Evolutionary conservation across 2,888 invertebrate genomes (phyloP), one percentile per base, ranked within the genome.

Genomic region (Andrena camellia): DNA sequence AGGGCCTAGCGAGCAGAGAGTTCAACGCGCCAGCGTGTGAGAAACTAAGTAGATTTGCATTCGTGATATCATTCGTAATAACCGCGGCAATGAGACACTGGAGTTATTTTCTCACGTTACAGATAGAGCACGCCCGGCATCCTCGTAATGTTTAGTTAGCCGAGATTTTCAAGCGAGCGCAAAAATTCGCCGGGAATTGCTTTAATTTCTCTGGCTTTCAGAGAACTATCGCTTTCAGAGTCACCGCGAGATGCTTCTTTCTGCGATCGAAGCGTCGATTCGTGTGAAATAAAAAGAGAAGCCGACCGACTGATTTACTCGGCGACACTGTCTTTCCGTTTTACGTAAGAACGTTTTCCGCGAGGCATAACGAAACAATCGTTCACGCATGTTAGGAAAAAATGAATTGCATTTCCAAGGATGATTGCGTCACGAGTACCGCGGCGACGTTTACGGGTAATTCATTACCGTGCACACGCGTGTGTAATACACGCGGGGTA

Each of bases 21-120:
- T 84, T 77, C 52, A 77, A 79, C 69, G 82, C 10, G 79, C 78
- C 73, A 29, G 52, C 64, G 59, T 59, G 59, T 59, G 78, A 85
- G 71, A 83, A 72, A 31, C 54, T 69, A 72, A 31, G 50, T 69
- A 54, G 77, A 76, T 85, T 87, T 78, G 52, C 85, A 76, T 80
- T 60, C 50, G 73, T 48, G 74, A 66, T 72, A 68, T 78, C 50
- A 70, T 59, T 59, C 42, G 74, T 76, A 85, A 83, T 78, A 74
- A 79, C 71, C 62, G 26, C 80, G 70, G 74, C 75, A 81, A 80
- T 76, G 73, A 73, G 84, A 74, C 83, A 68, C 75, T 48, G 42
- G 60, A 73, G 77, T 59, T 59, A 74, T 82, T 87, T 86, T 87
- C 83, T 84, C 87, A 87, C 84, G 86, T 87, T 85, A 86, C 85